Evolutionary conservation across 2,797 vertebrate genomes (phyloP).

Genomic region (Balearica regulorum): DNA sequence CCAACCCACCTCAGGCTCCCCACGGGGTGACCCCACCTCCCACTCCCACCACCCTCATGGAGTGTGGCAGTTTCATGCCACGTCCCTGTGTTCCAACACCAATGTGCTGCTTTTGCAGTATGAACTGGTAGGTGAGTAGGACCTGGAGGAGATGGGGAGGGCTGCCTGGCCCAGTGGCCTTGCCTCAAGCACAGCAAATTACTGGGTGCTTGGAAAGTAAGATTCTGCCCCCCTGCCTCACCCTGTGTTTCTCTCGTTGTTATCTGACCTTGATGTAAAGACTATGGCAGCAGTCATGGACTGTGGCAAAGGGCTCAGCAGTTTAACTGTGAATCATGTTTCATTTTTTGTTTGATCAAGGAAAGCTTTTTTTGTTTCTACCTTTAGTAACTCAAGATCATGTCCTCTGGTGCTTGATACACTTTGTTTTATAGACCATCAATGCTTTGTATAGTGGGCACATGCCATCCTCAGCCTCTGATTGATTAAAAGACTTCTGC

Average conservation of each 20-base stretch:
- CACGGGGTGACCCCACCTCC: rapidly evolving
- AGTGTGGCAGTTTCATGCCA: not conserved
- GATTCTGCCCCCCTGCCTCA: not conserved
- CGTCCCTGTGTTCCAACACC: too few species aligned
- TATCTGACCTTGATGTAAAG: not conserved
- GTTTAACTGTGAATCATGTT: not conserved
- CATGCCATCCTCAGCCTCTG: not conserved
- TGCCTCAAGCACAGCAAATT: not conserved
- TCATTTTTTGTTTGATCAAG: not conserved
- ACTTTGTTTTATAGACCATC: not conserved
- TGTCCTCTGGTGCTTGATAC: not conserved
- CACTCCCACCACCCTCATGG: rapidly evolving
- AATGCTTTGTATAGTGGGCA: rapidly evolving
- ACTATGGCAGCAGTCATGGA: not conserved
- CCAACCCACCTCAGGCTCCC: not conserved
- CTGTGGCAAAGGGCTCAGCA: not conserved
- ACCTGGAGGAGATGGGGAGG: not conserved
- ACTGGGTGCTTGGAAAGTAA: not conserved
- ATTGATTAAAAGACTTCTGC: not conserved
- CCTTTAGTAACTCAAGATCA: not conserved
- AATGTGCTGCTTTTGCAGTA: too few species aligned
- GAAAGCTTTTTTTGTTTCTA: not conserved
- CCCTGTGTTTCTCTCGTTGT: not conserved
- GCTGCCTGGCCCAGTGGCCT: not conserved
- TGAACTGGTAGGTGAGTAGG: too few species aligned